Conservation (phyloP, 2,113 vertebrate species). For the Centrocercus urophasianus region DNA sequence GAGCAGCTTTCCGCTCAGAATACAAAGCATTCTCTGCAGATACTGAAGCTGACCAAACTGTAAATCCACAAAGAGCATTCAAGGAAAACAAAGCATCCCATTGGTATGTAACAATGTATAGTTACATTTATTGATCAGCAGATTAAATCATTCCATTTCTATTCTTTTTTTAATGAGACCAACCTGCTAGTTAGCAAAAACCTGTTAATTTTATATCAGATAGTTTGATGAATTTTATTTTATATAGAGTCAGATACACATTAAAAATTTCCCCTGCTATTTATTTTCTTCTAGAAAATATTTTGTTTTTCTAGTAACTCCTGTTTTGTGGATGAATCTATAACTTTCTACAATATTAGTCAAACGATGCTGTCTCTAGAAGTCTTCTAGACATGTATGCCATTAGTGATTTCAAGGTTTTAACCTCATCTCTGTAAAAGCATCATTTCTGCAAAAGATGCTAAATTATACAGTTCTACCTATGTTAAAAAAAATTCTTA, state of each 20-base stretch:
- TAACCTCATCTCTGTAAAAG: background rate
- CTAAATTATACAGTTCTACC: background rate
- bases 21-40: background rate
- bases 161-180: constrained; percentile 13
- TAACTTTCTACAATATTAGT: background rate
- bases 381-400: background rate
- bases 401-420: background rate
- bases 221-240: background rate
- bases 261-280: background rate
- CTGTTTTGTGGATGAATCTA: background rate
- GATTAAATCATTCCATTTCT: background rate
- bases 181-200: background rate
- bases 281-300: background rate
- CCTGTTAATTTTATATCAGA: background rate
- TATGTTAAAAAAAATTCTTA: background rate
- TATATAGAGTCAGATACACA: background rate
- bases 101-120: background rate
- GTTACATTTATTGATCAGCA: constrained; percentile 23
- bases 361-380: background rate
- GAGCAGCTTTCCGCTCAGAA: background rate
- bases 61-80: background rate
- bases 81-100: background rate
- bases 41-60: background rate
- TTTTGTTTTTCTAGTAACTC: background rate
- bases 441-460: background rate